Base-by-base conservation (phyloP, 2,888 invertebrate genomes). In the Cryptops parisi region DNA sequence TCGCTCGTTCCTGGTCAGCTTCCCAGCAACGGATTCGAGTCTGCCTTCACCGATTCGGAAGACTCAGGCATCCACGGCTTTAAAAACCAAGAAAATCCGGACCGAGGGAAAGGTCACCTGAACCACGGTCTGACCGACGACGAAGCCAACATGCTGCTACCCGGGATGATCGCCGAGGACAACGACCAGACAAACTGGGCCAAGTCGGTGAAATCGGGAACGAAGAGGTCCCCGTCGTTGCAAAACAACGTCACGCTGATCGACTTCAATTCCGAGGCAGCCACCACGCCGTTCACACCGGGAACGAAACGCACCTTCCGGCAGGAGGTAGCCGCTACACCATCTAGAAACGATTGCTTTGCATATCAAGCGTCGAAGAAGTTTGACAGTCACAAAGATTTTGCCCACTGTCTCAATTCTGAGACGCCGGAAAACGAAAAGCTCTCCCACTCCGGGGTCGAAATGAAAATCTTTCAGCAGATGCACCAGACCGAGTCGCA, bases 361-460 rank as follows among this genome's bases (percentile, higher is more conserved):
- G 6, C 33, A 9, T 33, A 33, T 33, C 9, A 9, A 6, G 15
- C 6, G 6, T 6, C 15, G 33, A 6, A 33, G 33, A 19, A 17
- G 4, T 46, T 46, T 44, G 59, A 58, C 17, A 50, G 50, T 17
- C 60, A 61, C 38, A 47, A 54, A 17, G 60, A 60, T 26, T 60
- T 60, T 26, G 61, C 59, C 12, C 57, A 57, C 6, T 59, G 59
- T 49, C 49, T 61, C n/a, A 60, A 59, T 47, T n/a, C 33, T 33
- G 33, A 23, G 22, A 39, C 19, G 6, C 6, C 33, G 15, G 33
- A 6, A 33, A 6, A 33, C 15, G 33, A 33, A 6, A 25, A 26
- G 21, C 26, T 25, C 47, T 21, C 25, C 24, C 47, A 19, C 21
- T 25, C 39, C 39, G 49, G 39, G 33, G 19, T 49, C 1, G 49